Evolutionary conservation across 1,140 invertebrate species (phyloP).

Genomic region (Cecropterus lyciades): DNA sequence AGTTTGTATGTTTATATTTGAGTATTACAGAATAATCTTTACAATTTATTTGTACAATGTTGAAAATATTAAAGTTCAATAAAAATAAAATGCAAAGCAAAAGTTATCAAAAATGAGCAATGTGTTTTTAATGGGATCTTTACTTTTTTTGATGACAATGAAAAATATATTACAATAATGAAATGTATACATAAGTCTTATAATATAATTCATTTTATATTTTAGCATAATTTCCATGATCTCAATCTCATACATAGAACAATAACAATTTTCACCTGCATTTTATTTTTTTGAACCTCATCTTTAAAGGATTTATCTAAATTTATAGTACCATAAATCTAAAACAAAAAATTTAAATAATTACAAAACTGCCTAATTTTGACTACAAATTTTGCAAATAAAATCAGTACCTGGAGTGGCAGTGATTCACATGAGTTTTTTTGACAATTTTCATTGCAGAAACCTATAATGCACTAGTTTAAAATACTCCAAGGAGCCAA

Average conservation of each 20-base stretch:
- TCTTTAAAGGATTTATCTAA: background rate
- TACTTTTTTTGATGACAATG: background rate
- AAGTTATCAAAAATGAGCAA: constrained; percentile 17
- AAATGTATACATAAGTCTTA: no score
- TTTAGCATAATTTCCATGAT: constrained; percentile 23
- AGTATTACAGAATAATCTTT: constrained; percentile 67
- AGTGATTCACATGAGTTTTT: constrained; percentile 22
- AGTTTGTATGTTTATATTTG: constrained; percentile 72
- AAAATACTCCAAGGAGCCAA: no score
- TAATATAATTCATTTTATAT: constrained; percentile 2
- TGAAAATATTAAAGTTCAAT: constrained; percentile 63
- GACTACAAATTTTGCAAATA: constrained; percentile 34
- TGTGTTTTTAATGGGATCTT: background rate
- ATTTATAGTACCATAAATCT: background rate
- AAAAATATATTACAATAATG: background rate
- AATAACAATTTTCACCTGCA: constrained; percentile 10
- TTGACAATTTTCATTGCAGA: background rate
- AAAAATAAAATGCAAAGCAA: constrained; percentile 70
- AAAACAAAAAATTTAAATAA: constrained; percentile 15
- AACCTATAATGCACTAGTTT: no score
- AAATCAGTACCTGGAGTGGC: constrained; percentile 34
- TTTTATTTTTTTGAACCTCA: constrained; percentile 27
- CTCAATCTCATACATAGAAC: constrained; percentile 8
- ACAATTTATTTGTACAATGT: constrained; percentile 76
- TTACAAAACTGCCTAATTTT: constrained; percentile 38